These are phyloP conservation scores for Microdon myrmicae DNA, from an alignment of 2,888 invertebrate species.

Conservation along the genomic window DNA sequence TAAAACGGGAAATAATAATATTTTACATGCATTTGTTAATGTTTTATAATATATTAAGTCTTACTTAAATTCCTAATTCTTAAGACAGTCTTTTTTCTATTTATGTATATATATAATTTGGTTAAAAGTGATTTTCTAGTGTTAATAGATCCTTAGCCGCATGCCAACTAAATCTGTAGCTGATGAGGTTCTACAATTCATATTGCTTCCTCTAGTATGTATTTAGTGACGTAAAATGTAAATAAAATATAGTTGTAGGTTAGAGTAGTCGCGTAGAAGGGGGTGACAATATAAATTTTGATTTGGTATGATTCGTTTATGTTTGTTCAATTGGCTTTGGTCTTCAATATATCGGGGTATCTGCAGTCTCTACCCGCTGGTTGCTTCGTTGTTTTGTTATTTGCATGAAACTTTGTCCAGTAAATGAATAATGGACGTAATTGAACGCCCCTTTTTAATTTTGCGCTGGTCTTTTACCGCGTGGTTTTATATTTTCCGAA, in stretches of 20 bases:
- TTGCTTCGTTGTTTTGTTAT: slow-evolving; percentile 45
- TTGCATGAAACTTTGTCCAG: too few species aligned
- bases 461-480: slow-evolving; percentile 61
- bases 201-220: too few species aligned
- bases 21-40: slow-evolving; percentile 33
- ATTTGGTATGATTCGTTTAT: slow-evolving; percentile 52
- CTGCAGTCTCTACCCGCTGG: slow-evolving; percentile 44
- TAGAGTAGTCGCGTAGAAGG: too few species aligned
- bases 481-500: slow-evolving; percentile 94
- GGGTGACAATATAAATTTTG: too few species aligned
- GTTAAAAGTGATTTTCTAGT: slow-evolving; percentile 40
- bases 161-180: too few species aligned
- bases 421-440: too few species aligned
- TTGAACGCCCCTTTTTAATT: too few species aligned
- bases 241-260: too few species aligned
- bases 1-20: too few species aligned
- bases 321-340: slow-evolving; percentile 51
- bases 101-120: slow-evolving; percentile 44
- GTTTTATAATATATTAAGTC: slow-evolving; percentile 12
- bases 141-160: too few species aligned
- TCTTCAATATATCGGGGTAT: slow-evolving; percentile 36
- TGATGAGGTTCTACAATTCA: too few species aligned
- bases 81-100: slow-evolving; percentile 57
- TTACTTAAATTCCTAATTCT: slow-evolving; percentile 46
- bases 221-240: too few species aligned